phyloP scores from a whole-genome alignment of 2,888 invertebrate genomes.

The Mimas tiliae region DNA sequence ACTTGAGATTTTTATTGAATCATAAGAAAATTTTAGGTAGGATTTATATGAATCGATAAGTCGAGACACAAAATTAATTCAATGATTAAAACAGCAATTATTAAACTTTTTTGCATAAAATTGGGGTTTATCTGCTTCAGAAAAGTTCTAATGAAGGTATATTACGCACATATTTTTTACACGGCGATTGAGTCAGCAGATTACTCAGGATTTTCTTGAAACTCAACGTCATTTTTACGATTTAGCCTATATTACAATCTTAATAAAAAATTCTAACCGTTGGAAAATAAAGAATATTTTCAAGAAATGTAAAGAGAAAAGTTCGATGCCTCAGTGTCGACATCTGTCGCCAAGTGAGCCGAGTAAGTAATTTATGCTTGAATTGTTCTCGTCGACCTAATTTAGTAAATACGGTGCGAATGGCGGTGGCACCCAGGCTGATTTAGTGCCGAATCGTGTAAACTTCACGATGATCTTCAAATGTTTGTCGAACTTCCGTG shows the following conservation, averaged over 20 bases:
- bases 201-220: too few relatives aligned
- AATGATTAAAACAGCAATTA: too few relatives aligned
- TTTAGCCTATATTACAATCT: not conserved
- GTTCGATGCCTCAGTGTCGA: constrained; percentile 24
- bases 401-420: constrained; percentile 37
- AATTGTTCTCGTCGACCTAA: constrained; percentile 39
- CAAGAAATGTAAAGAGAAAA: constrained; percentile 26
- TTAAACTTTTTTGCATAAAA: too few relatives aligned
- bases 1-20: too few relatives aligned
- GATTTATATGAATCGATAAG: too few relatives aligned
- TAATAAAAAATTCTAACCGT: constrained; percentile 6
- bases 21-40: too few relatives aligned
- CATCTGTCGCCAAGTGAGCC: constrained; percentile 37
- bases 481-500: constrained; percentile 1
- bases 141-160: too few relatives aligned
- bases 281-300: constrained; percentile 24
- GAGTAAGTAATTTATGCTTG: constrained; percentile 42
- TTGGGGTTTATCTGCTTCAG: too few relatives aligned
- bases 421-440: constrained; percentile 19
- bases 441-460: constrained; percentile 1
- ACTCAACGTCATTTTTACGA: too few relatives aligned
- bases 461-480: not conserved
- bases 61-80: too few relatives aligned
- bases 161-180: too few relatives aligned
- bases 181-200: too few relatives aligned